Base-by-base conservation (phyloP, 2,113 vertebrate genomes). In the Arenaria interpres region DNA sequence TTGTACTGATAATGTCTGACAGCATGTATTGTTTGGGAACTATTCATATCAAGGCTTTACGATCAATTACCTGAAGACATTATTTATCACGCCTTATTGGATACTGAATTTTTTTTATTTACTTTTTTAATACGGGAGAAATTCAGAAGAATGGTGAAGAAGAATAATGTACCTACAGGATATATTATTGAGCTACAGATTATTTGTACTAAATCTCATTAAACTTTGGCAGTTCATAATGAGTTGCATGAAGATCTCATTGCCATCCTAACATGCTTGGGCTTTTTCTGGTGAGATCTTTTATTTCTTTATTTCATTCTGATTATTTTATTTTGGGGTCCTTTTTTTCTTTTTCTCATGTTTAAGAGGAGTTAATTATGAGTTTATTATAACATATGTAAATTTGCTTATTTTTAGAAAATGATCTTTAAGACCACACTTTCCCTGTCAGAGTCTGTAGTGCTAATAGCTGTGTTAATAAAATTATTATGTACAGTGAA, bases 341-440 rank as follows among this genome's bases (percentile, higher is more conserved):
- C 21, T 54, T 91, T 46, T 25, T 33, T 35, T 20, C 9, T 37
- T 89, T 87, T 45, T 66, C 75, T 69, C 14, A 14, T 9, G 10
- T 60, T 81, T 66, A 85, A 63, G 62, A 78, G 79, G n/a, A 45
- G 20, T 62, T 85, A 88, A 43, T 57, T 74, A 35, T 2, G 5
- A 69, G 50, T 41, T 85, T n/a, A 53, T 88, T 83, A 35, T 27
- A 80, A 77, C 63, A 62, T 59, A 88, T 46, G 64, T n/a, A 93
- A 91, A 85, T 90, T 76, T 91, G 63, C 14, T 90, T 96, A 88
- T 71, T 96, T 95, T 95, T 96, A 93, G 82, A 69, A 81, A 89
- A 50, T 16, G 17, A 74, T 90, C 81, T 93, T 93, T 88, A 95
- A 84, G 21, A 68, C 46, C 75, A 48, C 4, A 7, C 35, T 79